Conservation (phyloP, 2,113 vertebrate species). For the Apistogramma diplotaenia region DNA sequence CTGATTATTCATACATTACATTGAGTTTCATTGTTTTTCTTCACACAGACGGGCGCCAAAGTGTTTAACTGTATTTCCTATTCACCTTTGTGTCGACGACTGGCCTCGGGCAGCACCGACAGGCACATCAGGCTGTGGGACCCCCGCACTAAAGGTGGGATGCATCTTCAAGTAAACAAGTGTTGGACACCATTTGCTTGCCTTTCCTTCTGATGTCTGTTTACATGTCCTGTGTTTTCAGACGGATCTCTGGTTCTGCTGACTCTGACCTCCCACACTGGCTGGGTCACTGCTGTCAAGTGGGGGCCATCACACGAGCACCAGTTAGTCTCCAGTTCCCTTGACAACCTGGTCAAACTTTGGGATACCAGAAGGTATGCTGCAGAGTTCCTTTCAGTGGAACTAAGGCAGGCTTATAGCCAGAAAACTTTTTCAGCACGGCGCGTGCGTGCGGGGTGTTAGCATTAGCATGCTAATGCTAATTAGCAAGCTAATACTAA, state of each 20-base stretch:
- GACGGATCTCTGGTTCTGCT: conserved; percentile 92
- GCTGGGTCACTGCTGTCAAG: conserved; percentile 94
- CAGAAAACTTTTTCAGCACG: too few relatives aligned
- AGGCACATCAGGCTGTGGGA: conserved; percentile 94
- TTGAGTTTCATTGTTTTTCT: neutral
- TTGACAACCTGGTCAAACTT: conserved; percentile 95
- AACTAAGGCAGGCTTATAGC: too few relatives aligned
- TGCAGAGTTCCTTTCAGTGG: too few relatives aligned
- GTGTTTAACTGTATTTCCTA: conserved; percentile 95
- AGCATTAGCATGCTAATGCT: too few relatives aligned
- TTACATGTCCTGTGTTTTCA: conserved; percentile 50
- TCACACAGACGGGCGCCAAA: conserved; percentile 89
- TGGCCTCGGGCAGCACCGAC: conserved; percentile 93
- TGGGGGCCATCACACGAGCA: conserved; percentile 93
- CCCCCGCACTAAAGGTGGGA: conserved; percentile 89
- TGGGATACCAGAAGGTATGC: conserved; percentile 99
- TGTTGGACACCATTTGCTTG: neutral
- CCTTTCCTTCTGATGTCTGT: too few relatives aligned
- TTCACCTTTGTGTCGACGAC: conserved; percentile 88
- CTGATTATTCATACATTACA: too few relatives aligned
- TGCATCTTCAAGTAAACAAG: too few relatives aligned
- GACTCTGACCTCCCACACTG: conserved; percentile 93
- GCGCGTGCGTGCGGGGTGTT: too few relatives aligned
- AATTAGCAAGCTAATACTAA: too few relatives aligned
- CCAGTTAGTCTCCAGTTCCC: conserved; percentile 93